Evolutionary conservation across 2,797 vertebrate species (phyloP), one percentile per base, ranked within the genome.

Genomic region (Anomalospiza imberbis): DNA sequence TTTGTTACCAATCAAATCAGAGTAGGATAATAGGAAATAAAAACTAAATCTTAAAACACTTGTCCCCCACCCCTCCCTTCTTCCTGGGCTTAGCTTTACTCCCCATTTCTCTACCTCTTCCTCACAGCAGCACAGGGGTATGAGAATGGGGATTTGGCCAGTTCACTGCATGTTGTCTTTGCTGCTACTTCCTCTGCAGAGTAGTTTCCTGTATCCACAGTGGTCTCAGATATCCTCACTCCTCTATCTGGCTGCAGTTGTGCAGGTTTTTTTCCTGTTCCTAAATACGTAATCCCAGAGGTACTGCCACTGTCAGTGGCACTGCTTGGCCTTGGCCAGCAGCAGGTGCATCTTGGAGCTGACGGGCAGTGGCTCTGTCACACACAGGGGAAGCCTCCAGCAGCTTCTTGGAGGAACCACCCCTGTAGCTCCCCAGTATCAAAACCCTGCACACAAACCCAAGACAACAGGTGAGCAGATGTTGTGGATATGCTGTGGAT

Each of bases 351-450:
- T 28, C 32, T 12, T 65, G 34, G 47, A 58, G 62, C 20, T 29
- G 2, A 6, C 25, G 73, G 51, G 17, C 57, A 10, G 6, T 40
- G 47, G 4, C 40, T 54, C 34, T 54, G 12, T 38, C 10, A 20
- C 71, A 36, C 32, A 5, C 3, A 4, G 40, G 51, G 16, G 21
- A 53, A 73, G 32, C 75, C 68, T 60, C 45, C 21, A 21, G 44
- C 70, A 40, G 21, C 25, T 63, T 44, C 61, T 77, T 0, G 3
- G 36, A 36, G 32, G 26, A 85, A 2, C 45, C n/a, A 12, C 5
- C 28, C 7, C 28, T 53, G 34, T 62, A 60, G 22, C 3, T 18
- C 9, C 11, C 31, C 0, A 0, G 31, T 48, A 13, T 47, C 47
- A 66, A 51, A 74, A 12, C 24, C 12, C 71, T 42, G 47, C 42